Evolutionary conservation across 2,797 vertebrate species (phyloP), one percentile per base, ranked within the genome.

Genomic region (Tragopan temminckii): DNA sequence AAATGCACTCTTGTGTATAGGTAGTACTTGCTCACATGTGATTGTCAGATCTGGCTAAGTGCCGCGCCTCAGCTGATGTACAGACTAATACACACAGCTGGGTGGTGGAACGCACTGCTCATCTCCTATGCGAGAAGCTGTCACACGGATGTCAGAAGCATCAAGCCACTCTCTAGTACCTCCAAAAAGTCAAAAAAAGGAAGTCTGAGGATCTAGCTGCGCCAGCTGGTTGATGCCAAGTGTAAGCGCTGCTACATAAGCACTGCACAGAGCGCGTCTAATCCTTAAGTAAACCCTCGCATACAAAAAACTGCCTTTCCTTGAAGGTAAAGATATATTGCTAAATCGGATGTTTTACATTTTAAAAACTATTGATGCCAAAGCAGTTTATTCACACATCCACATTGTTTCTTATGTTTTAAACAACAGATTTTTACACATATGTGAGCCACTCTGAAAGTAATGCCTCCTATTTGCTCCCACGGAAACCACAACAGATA

Each of bases 121-220:
- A 96, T 97, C 97, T 98, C 97, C 96, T 98, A 97, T 95, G 97
- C 97, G 96, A 97, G 97, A 89, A 96, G 97, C 98, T 98, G 98
- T 98, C 98, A 99, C 97, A 93, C 97, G 97, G 91, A 95, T 98
- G 98, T 98, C 98, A 99, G 98, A 99, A 98, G 97, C 97, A 98
- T 98, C 99, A 98, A 98, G 97, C 97, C 93, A 88, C 97, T 98
- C 98, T 97, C 97, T 98, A 98, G 99, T 99, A 98, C 97, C 98
- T 97, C 97, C 95, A 95, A 96, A 98, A 98, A 97, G 97, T 96
- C 97, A 96, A 96, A 92, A 85, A 46, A 61, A 36, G 7, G 66
- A 94, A 88, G 97, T 75, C 9, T 45, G 61, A 97, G 97, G 97
- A 93, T 96, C 96, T 72, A 72, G 96, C 94, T 97, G 94, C 89